Evolutionary conservation across 1,140 invertebrate species (phyloP).

Genomic region (Apis laboriosa): DNA sequence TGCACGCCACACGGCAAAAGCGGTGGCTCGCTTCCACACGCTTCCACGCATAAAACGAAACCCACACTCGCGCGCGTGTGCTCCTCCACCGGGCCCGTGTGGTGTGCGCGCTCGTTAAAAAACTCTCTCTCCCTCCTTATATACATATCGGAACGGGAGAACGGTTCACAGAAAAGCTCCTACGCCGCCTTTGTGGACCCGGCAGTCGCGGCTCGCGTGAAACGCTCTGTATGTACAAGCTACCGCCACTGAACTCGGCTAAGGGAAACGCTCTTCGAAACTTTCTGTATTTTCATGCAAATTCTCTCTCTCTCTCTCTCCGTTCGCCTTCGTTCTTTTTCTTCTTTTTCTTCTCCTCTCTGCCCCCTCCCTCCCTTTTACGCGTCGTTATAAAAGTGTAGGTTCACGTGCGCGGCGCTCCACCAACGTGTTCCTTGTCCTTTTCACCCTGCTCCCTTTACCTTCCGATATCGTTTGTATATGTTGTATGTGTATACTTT

Average conservation of each 20-base stretch:
- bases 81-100: not conserved
- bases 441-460: not conserved
- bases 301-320: conserved; percentile 32
- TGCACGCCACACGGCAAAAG: conserved; percentile 35
- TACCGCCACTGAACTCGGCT: conserved; percentile 30
- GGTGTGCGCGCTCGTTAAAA: conserved; percentile 57
- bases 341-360: not conserved
- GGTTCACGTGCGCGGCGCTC: not conserved
- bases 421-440: not conserved
- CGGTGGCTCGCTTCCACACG: conserved; percentile 3
- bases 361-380: not conserved
- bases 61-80: not conserved
- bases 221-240: conserved; percentile 43
- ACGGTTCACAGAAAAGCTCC: conserved; percentile 44
- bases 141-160: conserved; percentile 49
- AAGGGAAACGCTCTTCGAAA: conserved; percentile 60
- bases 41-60: conserved; percentile 26
- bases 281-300: conserved; percentile 68
- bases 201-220: conserved; percentile 48
- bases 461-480: not conserved
- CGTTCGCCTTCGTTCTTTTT: not conserved
- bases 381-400: too few relatives aligned
- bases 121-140: conserved; percentile 47
- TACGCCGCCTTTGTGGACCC: conserved; percentile 56
- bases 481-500: too few relatives aligned